Percentiles rank a stretch among this genome's conserved stretches.
Evolutionary conservation across 35 echinoderm and acorn worm genomes (phyloP).

Genomic region (Nesometra sesokonis): DNA sequence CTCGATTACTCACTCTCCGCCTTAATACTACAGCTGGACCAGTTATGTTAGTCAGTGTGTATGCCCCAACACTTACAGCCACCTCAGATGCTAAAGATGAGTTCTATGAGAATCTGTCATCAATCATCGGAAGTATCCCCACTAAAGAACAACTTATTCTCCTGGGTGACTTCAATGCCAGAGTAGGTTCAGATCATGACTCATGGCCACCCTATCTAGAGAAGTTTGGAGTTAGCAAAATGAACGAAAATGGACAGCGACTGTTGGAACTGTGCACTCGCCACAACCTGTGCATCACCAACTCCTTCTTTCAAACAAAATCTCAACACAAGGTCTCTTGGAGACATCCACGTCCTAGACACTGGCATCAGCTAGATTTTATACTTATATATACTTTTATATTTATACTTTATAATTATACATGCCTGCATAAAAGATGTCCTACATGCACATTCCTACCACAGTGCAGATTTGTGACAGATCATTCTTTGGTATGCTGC

Average conservation of each 20-base stretch:
- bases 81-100: neutral
- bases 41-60: slow-evolving; percentile 1
- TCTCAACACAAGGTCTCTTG: too few relatives aligned
- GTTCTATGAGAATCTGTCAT: neutral
- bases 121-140: neutral
- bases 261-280: neutral
- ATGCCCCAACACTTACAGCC: slow-evolving; percentile 2
- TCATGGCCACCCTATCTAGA: slow-evolving; percentile 8
- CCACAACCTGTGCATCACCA: neutral
- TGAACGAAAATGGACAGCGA: neutral
- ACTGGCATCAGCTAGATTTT: neutral
- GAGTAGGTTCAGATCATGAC: slow-evolving; percentile 8
- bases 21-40: slow-evolving; percentile 4
- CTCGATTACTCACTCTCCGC: neutral
- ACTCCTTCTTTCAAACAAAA: too few relatives aligned
- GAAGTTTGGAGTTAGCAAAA: neutral
- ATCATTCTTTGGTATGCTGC: too few relatives aligned
- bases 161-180: slow-evolving; percentile 32
- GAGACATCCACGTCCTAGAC: too few relatives aligned
- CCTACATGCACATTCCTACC: too few relatives aligned
- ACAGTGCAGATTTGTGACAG: too few relatives aligned
- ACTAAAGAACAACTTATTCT: neutral
- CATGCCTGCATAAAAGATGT: too few relatives aligned
- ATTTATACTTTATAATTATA: too few relatives aligned
- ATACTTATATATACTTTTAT: too few relatives aligned